A percentile compares a stretch with the other conserved stretches of the same genome.
Conservation (phyloP, 2,797 vertebrate species). For the Prionace glauca region DNA sequence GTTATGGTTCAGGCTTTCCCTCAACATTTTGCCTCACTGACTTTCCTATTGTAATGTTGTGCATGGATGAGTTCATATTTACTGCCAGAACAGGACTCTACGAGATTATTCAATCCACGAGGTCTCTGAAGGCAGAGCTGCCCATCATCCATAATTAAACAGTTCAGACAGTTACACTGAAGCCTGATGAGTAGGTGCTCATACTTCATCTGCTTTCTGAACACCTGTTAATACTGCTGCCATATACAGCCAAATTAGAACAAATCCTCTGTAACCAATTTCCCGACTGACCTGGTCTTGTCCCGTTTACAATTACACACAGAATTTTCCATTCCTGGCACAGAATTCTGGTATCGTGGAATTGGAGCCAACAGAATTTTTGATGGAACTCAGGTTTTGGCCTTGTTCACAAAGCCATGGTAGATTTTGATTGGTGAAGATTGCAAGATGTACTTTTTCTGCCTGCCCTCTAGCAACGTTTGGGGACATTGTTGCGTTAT, state of each 20-base stretch:
- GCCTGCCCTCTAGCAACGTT: not conserved
- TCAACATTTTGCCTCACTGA: not conserved
- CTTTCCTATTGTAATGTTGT: not conserved
- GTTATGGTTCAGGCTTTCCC: not conserved
- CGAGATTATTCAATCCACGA: not conserved
- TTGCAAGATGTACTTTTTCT: not conserved
- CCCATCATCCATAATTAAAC: not conserved
- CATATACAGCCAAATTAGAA: not conserved
- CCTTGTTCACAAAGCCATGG: not conserved
- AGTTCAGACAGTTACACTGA: not conserved
- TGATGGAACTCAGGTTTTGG: not conserved
- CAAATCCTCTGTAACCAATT: not conserved
- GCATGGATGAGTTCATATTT: constrained; percentile 12
- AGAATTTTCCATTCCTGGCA: not conserved
- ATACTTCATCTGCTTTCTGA: not conserved
- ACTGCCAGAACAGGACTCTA: not conserved
- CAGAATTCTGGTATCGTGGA: not conserved
- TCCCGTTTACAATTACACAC: not conserved
- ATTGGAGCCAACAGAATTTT: not conserved
- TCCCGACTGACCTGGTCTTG: not conserved
- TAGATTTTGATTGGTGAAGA: not conserved
- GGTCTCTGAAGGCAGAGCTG: not conserved
- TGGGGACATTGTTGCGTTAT: not conserved
- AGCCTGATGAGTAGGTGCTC: not conserved
- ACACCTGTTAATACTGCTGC: not conserved